phyloP scores from a whole-genome alignment of 1,140 invertebrate genomes.

The Lucilia sericata region DNA sequence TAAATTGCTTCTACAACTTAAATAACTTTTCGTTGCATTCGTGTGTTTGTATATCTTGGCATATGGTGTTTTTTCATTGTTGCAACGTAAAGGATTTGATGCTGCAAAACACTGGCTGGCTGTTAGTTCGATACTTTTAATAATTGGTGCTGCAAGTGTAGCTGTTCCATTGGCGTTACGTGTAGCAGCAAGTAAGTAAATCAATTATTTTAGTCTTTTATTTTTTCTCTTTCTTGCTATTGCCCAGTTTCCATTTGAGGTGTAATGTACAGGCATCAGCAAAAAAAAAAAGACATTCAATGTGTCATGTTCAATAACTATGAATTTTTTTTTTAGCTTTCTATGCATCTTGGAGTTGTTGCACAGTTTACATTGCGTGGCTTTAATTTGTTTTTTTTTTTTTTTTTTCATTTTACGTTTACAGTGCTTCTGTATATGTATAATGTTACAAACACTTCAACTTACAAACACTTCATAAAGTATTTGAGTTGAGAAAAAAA shows the following conservation, averaged over 20 bases:
- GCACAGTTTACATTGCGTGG: not conserved
- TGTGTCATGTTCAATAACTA: not conserved
- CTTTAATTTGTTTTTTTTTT: not conserved
- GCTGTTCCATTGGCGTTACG: constrained; percentile 76
- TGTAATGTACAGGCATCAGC: too few species aligned
- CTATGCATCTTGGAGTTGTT: not conserved
- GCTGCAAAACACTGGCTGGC: constrained; percentile 75
- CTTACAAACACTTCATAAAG: not conserved
- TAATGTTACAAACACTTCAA: not conserved
- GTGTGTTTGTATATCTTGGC: constrained; percentile 40
- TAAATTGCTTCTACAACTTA: constrained; percentile 8
- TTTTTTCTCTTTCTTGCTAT: too few species aligned
- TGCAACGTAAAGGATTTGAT: constrained; percentile 67
- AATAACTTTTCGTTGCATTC: constrained; percentile 42
- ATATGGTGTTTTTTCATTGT: not conserved
- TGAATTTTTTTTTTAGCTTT: not conserved
- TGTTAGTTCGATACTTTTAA: constrained; percentile 74
- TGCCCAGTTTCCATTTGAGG: too few species aligned
- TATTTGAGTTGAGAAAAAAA: not conserved
- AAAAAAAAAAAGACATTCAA: too few species aligned
- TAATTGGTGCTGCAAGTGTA: constrained; percentile 76
- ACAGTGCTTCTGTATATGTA: not conserved
- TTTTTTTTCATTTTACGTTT: too few species aligned
- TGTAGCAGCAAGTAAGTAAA: constrained; percentile 71
- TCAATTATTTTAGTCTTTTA: constrained; percentile 55